Conservation (phyloP, 1,140 invertebrate genomes). For the Armadillidium nasatum region DNA sequence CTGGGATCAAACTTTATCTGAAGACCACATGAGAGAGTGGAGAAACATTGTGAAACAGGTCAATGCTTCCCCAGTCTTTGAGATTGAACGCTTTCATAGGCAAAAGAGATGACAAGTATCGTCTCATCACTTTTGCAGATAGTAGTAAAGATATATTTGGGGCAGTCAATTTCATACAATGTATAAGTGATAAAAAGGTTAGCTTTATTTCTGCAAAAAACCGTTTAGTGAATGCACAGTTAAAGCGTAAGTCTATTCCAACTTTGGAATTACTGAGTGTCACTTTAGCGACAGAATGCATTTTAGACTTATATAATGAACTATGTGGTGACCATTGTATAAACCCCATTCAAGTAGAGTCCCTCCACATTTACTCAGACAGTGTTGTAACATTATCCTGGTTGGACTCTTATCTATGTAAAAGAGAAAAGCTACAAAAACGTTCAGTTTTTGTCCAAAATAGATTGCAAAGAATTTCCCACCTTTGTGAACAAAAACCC, state of each 20-base stretch:
- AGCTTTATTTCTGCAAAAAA: background rate
- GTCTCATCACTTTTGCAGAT: background rate
- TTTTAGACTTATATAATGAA: background rate
- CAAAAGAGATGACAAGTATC: background rate
- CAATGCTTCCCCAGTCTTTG: background rate
- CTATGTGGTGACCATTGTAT: background rate
- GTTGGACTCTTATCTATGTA: background rate
- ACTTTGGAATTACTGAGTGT: background rate
- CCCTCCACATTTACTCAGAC: background rate
- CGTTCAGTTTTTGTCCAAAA: background rate
- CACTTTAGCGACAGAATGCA: background rate
- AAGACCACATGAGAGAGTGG: background rate
- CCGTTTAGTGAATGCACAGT: background rate
- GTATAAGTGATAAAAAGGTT: background rate
- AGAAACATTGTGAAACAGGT: conserved; percentile 1
- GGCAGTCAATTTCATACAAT: background rate
- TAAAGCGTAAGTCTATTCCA: background rate
- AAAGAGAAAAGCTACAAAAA: background rate
- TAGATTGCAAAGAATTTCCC: background rate
- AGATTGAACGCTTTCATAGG: background rate
- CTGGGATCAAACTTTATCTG: background rate
- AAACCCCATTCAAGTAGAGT: background rate
- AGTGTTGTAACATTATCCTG: conserved; percentile 10
- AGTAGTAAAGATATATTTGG: background rate
- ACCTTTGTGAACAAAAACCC: background rate